A percentile compares a stretch with the other conserved stretches of the same genome.
Evolutionary conservation across 2,113 vertebrate genomes (phyloP).

Genomic region (Macrotus californicus): DNA sequence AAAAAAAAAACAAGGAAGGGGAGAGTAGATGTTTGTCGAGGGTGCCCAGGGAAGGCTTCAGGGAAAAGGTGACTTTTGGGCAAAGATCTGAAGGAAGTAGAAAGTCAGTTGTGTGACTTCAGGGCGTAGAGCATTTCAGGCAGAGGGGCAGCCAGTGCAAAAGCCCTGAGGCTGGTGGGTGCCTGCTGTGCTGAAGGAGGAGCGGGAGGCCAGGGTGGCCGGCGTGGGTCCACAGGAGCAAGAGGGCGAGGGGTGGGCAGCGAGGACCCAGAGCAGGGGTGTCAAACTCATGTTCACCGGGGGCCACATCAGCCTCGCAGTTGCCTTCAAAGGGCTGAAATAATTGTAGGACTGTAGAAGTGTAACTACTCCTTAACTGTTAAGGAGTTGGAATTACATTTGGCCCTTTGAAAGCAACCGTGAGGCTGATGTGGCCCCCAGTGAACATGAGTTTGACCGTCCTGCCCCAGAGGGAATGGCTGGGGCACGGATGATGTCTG

Average conservation of each 20-base stretch:
- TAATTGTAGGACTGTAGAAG: too few relatives aligned
- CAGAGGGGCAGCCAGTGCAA: not conserved
- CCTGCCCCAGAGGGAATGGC: not conserved
- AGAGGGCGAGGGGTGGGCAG: not conserved
- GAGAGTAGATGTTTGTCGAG: not conserved
- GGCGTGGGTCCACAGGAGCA: not conserved
- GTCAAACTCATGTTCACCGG: too few relatives aligned
- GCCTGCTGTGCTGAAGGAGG: not conserved
- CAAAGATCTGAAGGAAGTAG: not conserved
- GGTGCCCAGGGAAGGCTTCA: not conserved
- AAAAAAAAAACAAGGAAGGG: not conserved
- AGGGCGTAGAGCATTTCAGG: accelerated
- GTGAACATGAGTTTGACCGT: too few relatives aligned
- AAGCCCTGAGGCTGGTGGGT: not conserved
- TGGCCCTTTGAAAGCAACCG: too few relatives aligned
- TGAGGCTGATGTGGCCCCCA: too few relatives aligned
- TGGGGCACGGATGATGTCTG: not conserved
- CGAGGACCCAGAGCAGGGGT: not conserved
- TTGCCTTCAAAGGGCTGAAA: too few relatives aligned
- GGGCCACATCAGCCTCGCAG: too few relatives aligned
- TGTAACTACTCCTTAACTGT: too few relatives aligned
- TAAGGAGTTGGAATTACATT: too few relatives aligned
- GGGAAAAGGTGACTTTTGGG: not conserved
- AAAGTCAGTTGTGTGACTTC: not conserved
- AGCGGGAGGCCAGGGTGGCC: not conserved